Evolutionary conservation across 2,797 vertebrate genomes (phyloP), one percentile per base, ranked within the genome.

Genomic region (Poeciliopsis presidionis): DNA sequence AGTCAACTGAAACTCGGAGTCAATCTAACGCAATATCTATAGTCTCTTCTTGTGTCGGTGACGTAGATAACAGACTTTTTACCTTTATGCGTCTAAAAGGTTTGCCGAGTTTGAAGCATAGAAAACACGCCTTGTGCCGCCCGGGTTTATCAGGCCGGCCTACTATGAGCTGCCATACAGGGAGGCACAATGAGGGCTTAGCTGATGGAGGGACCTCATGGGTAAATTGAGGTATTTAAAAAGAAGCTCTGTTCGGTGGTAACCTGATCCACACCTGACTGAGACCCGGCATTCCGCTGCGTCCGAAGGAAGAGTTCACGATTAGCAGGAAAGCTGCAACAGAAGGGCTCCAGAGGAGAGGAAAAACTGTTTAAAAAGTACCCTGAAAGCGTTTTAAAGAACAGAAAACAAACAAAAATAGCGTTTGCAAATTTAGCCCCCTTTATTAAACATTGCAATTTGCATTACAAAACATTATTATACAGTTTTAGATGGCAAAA

Each of bases 221-320:
- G 94, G 93, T 94, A 95, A 95, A 95, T 92, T 86, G 90, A 94
- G 91, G 92, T 91, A 92, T 92, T 96, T 94, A 94, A 95, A 96
- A 95, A 95, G 94, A 92, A 94, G 93, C 95, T 96, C 95, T 96
- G 95, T 96, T 96, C 93, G 83, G 87, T 13, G 77, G 95, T 94
- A 96, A 96, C 94, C 86, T 86, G 95, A 96, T 95, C 95, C 91
- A 92, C 91, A 92, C 93, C 91, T 92, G 89, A 93, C 93, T 90
- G 91, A 85, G 86, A 88, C 93, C 93, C 89, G 80, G 91, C 94
- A 95, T 96, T 96, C 95, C 92, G 83, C 81, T 91, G 93, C 88
- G 84, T 84, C 87, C 73, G 65, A 88, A 84, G 76, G 81, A 91
- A 87, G 90, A 93, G 90, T 91, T 92, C 92, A 92, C 91, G 89